Percentiles rank a stretch among this genome's conserved stretches.
Conservation (phyloP, 2,888 invertebrate genomes). For the Hypercompe scribonia region DNA sequence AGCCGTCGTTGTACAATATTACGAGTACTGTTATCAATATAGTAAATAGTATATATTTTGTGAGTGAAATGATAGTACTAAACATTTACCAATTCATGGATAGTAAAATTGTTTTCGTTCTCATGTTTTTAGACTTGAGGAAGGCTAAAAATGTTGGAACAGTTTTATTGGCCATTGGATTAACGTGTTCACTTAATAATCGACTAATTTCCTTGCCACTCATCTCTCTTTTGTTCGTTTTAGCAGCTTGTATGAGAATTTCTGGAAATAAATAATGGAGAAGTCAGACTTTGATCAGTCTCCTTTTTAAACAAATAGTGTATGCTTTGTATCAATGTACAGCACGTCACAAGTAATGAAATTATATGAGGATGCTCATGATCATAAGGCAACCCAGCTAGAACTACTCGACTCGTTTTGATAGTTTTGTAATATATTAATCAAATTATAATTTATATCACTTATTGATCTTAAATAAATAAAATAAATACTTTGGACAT, state of each 20-base stretch:
- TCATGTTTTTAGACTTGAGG: slow-evolving; percentile 81
- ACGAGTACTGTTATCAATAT: background rate
- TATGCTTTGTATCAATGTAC: too few species aligned
- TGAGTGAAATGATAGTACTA: background rate
- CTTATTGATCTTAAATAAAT: too few species aligned
- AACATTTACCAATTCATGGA: slow-evolving; percentile 85
- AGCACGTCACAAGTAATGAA: too few species aligned
- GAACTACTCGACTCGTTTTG: too few species aligned
- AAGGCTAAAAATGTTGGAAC: slow-evolving; percentile 76
- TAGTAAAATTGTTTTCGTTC: slow-evolving; percentile 79
- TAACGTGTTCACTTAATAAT: slow-evolving; percentile 49
- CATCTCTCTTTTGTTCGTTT: slow-evolving; percentile 61
- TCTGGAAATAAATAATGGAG: slow-evolving; percentile 48
- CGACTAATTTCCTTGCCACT: slow-evolving; percentile 52
- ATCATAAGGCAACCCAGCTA: too few species aligned
- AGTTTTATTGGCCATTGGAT: slow-evolving; percentile 31
- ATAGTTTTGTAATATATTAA: too few species aligned
- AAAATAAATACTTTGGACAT: too few species aligned
- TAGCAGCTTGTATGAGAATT: slow-evolving; percentile 66
- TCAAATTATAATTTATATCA: too few species aligned
- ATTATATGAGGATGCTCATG: too few species aligned
- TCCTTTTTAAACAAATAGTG: background rate
- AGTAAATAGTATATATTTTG: background rate
- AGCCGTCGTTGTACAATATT: background rate
- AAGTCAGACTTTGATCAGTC: background rate